Evolutionary conservation across 2,113 vertebrate species (phyloP).

Genomic region (Monarcha castaneiventris): DNA sequence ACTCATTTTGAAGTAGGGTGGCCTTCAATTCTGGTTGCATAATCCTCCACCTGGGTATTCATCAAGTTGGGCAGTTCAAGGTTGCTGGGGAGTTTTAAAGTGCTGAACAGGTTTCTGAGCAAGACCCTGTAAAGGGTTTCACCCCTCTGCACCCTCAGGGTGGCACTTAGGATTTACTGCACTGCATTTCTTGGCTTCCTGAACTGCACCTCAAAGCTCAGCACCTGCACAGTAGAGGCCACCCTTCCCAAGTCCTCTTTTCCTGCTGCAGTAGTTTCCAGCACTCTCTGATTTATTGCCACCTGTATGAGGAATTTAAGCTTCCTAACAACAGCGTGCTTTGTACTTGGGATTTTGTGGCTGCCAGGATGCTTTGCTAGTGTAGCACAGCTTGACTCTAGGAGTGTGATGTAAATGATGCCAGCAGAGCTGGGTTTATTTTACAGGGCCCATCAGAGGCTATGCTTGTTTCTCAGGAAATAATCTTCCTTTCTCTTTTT

Average conservation of each 20-base stretch:
- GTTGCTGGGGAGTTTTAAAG: not conserved
- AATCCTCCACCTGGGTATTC: not conserved
- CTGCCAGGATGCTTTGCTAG: not conserved
- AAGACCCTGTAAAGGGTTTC: not conserved
- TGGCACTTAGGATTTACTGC: not conserved
- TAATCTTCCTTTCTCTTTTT: constrained; percentile 32
- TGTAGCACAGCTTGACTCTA: not conserved
- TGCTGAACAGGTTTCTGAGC: not conserved
- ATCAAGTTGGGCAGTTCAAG: not conserved
- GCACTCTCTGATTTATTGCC: not conserved
- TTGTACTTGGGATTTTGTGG: not conserved
- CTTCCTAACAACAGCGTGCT: not conserved
- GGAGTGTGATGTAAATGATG: not conserved
- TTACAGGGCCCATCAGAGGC: not conserved
- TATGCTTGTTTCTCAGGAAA: not conserved
- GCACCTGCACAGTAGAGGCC: not conserved
- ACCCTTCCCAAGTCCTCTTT: not conserved
- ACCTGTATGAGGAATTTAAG: not conserved
- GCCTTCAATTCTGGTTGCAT: not conserved
- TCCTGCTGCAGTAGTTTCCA: not conserved
- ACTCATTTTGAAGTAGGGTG: constrained; percentile 37
- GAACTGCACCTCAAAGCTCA: not conserved
- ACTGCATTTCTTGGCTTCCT: not conserved
- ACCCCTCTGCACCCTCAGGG: not conserved
- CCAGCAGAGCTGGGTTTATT: not conserved